Evolutionary conservation across 2,888 invertebrate species (phyloP).

Genomic region (Ganaspis brasiliensis): DNA sequence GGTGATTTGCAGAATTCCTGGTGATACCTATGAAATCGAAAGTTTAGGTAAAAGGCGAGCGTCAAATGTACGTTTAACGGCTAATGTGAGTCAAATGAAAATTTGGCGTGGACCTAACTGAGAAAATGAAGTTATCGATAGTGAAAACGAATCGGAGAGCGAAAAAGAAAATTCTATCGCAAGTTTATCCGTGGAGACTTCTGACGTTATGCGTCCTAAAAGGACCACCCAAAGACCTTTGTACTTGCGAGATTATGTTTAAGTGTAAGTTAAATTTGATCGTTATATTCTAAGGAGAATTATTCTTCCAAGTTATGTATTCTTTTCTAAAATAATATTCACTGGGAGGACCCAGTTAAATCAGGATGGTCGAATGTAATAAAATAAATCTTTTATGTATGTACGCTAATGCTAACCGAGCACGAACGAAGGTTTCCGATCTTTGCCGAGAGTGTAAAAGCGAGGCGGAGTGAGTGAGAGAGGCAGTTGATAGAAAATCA

Average conservation of each 20-base stretch:
- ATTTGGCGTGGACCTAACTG: neutral
- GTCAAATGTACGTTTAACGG: conserved; percentile 8
- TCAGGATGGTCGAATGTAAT: conserved; percentile 9
- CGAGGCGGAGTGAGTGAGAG: neutral
- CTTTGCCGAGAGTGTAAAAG: neutral
- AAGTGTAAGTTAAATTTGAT: too few species aligned
- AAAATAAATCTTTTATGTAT: neutral
- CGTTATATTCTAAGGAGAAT: too few species aligned
- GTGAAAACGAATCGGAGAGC: neutral
- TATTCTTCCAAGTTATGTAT: neutral
- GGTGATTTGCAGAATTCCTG: conserved; percentile 24
- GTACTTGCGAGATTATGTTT: neutral
- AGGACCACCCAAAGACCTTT: neutral
- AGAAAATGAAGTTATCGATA: neutral
- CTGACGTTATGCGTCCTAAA: neutral
- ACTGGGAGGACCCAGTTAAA: neutral
- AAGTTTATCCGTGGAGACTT: neutral
- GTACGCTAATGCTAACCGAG: neutral
- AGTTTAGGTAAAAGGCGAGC: neutral
- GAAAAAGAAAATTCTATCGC: neutral
- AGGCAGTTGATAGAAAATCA: too few species aligned
- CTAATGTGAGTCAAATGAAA: neutral
- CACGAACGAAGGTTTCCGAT: neutral
- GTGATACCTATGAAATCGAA: conserved; percentile 39
- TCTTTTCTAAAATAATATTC: too few species aligned